Evolutionary conservation across 2,797 vertebrate genomes (phyloP), one percentile per base, ranked within the genome.

Genomic region (Urosaurus nigricauda): DNA sequence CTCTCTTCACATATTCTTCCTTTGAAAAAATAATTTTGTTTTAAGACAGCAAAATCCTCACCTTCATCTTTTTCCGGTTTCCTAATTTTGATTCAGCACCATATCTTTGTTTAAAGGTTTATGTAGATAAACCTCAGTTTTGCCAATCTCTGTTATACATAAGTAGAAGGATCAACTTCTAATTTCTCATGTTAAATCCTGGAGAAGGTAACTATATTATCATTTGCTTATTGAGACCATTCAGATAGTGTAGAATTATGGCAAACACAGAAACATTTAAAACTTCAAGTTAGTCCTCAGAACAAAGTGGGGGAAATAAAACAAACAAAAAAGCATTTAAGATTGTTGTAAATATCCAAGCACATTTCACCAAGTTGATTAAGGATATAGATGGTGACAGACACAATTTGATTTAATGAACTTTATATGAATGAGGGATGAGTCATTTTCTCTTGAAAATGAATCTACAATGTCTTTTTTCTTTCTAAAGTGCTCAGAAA

Each of bases 91-190:
- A 97, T 97, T 96, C 96, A 96, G 95, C 96, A 92, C 95, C 96
- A 97, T 89, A 95, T 97, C 96, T 97, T 96, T 96, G 96, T 97
- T 96, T 96, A 96, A 97, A 96, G 97, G 95, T 96, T 97, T 96
- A 96, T 96, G 94, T 95, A 97, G 96, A 96, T 97, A 97, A 96
- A 97, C 90, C 96, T 97, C 96, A 96, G 95, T 96, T 97, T 97
- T 96, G 96, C 97, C 96, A 96, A 95, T 96, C 96, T 96, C 96
- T 96, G 96, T 97, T 96, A 96, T 95, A 92, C 94, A 89, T 96
- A 96, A 96, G 96, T 96, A 96, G 96, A 90, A 96, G 96, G 96
- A 97, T 97, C 96, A 97, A 94, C 96, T 96, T 96, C 96, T 97
- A 96, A 97, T 97, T 97, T 97, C 94, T 95, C 94, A 60, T 96